Evolutionary conservation across 2,113 vertebrate genomes (phyloP), one percentile per base, ranked within the genome.

Genomic region (Solenodon paradoxus): DNA sequence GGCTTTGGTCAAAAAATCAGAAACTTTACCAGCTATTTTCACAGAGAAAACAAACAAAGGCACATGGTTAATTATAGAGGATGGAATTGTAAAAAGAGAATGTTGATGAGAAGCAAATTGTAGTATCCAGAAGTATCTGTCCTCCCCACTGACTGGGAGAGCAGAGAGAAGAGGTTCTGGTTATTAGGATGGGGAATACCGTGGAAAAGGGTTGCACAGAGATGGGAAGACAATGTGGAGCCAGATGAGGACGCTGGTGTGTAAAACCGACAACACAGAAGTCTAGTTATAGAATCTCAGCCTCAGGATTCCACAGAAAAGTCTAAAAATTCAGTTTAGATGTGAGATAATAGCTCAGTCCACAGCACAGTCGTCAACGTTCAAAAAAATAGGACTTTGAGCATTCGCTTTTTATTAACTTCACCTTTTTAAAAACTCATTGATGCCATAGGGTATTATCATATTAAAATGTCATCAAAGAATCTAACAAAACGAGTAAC

Each of bases 121-220:
- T 3, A 15, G 26, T 28, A 32, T 38, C 35, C 74, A 74, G 22
- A 38, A 88, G 28, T 3, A 61, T 2, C 16, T 17, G 2, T 22
- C 24, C 35, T 32, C 32, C 1, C 53, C 32, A 24, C 35, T 0
- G 16, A 35, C 3, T 32, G 6, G 5, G 1, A 0, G 5, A 42
- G 0, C 32, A 66, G 30, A 35, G 22, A 13, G 16, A 9, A 15
- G 8, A 3, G 13, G 28, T 28, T 55, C 16, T 12, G 19, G 26
- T 5, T n/a, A n/a, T n/a, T n/a, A n/a, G n/a, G n/a, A n/a, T n/a
- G n/a, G n/a, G n/a, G n/a, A n/a, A n/a, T n/a, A n/a, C n/a, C n/a
- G n/a, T n/a, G n/a, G n/a, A n/a, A n/a, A n/a, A n/a, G n/a, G n/a
- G n/a, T n/a, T n/a, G n/a, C n/a, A n/a, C n/a, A n/a, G n/a, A n/a